phyloP scores from a whole-genome alignment of 2,113 vertebrate species.

The Pollimyrus isidori region DNA sequence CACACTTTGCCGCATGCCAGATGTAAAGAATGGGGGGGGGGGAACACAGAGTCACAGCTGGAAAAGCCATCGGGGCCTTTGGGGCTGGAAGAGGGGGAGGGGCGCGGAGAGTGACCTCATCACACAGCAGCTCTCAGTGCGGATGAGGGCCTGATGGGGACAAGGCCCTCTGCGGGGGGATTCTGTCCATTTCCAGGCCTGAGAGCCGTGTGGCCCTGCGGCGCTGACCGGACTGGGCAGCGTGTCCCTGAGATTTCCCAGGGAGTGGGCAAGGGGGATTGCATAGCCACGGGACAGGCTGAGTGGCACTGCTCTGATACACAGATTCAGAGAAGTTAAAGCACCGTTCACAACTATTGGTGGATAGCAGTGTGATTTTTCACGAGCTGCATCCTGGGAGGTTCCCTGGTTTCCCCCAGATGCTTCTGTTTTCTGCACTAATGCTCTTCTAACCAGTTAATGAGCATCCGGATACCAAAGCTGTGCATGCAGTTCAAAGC shows the following conservation, averaged over 20 bases:
- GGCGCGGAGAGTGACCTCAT: constrained; percentile 36
- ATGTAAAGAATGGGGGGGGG: background rate
- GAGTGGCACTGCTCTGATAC: background rate
- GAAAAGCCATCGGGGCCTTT: constrained; percentile 33
- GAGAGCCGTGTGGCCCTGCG: background rate
- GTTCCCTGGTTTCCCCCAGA: background rate
- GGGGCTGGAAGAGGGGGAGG: background rate
- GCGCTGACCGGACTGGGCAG: background rate
- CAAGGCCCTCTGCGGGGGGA: background rate
- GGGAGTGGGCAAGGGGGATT: background rate
- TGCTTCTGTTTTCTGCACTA: background rate
- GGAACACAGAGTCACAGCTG: constrained; percentile 31
- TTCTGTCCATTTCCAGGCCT: background rate
- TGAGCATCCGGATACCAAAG: background rate
- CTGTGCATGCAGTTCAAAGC: background rate
- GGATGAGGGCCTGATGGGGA: background rate
- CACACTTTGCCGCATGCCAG: background rate
- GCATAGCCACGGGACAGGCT: background rate
- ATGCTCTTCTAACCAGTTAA: background rate
- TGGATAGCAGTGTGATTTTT: background rate
- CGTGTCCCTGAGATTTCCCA: background rate
- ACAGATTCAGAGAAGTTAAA: background rate
- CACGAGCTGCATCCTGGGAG: background rate
- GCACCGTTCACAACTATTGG: background rate
- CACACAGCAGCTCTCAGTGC: constrained; percentile 18